These are phyloP conservation scores for Mystacides longicornis DNA, from an alignment of 2,888 invertebrate species.

Conservation along the genomic window DNA sequence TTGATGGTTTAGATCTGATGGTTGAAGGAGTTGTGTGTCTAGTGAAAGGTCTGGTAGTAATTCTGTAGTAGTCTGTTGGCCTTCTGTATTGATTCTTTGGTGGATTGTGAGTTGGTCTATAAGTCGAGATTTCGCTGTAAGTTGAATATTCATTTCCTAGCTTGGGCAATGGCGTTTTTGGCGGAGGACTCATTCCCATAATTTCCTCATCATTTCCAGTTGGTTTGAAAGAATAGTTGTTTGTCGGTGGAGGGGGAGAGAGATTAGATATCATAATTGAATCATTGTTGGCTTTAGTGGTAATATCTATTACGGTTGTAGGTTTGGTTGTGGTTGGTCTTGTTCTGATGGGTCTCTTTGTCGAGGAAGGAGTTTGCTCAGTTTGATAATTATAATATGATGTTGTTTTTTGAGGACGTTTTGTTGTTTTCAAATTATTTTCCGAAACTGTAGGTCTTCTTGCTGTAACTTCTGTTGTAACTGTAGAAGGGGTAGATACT, in stretches of 20 bases:
- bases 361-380: slow-evolving; percentile 43
- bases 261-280: slow-evolving; percentile 43
- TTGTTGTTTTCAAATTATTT: slow-evolving; percentile 29
- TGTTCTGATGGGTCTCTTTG: slow-evolving; percentile 40
- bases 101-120: slow-evolving; percentile 40
- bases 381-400: slow-evolving; percentile 34
- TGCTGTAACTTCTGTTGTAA: slow-evolving; percentile 8
- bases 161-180: slow-evolving; percentile 35
- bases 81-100: slow-evolving; percentile 36
- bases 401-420: slow-evolving; percentile 33
- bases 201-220: slow-evolving; percentile 43
- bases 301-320: slow-evolving; percentile 33
- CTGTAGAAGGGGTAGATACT: slow-evolving; percentile 11
- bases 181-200: slow-evolving; percentile 52
- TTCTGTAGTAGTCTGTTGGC: slow-evolving; percentile 30
- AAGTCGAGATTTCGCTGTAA: slow-evolving; percentile 39
- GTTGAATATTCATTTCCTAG: slow-evolving; percentile 20
- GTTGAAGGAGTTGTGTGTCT: slow-evolving; percentile 23
- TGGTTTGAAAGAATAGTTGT: slow-evolving; percentile 41
- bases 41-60: slow-evolving; percentile 23
- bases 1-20: slow-evolving; percentile 19
- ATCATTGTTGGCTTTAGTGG: slow-evolving; percentile 34
- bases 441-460: slow-evolving; percentile 24
- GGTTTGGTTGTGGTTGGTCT: slow-evolving; percentile 35
- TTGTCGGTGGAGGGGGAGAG: slow-evolving; percentile 46